phyloP scores from a whole-genome alignment of 2,797 vertebrate species.

The Lycodopsis pacificus region DNA sequence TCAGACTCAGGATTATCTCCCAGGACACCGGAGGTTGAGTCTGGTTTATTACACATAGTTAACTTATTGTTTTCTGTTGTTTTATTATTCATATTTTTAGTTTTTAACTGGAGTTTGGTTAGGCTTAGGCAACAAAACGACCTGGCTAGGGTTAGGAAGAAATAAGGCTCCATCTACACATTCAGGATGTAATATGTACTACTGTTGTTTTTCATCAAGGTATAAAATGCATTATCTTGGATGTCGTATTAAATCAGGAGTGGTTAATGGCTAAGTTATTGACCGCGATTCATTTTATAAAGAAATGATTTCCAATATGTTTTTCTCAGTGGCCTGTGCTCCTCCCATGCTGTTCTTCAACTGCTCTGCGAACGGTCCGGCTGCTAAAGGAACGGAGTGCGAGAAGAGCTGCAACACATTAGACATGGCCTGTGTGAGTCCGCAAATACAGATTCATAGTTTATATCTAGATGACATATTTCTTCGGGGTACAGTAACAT shows the following conservation, averaged over 20 bases:
- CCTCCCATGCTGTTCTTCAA: constrained; percentile 87
- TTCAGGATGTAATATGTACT: neutral
- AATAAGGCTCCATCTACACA: neutral
- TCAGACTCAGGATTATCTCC: too few species aligned
- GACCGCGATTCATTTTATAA: neutral
- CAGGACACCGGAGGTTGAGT: too few species aligned
- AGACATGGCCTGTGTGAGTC: constrained; percentile 90
- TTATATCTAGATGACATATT: neutral
- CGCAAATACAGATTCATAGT: neutral
- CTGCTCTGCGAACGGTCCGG: constrained; percentile 77
- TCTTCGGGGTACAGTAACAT: neutral
- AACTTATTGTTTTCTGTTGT: too few species aligned
- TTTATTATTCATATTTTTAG: too few species aligned
- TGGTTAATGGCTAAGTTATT: neutral
- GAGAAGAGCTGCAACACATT: constrained; percentile 88
- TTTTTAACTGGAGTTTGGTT: too few species aligned
- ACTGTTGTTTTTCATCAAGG: neutral
- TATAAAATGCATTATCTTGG: neutral
- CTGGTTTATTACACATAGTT: too few species aligned
- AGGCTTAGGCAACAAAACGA: too few species aligned
- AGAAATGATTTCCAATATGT: neutral
- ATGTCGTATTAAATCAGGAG: neutral
- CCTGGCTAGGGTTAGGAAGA: too few species aligned
- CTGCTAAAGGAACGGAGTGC: constrained; percentile 84
- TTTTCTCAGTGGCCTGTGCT: constrained; percentile 75